A percentile compares a stretch with the other conserved stretches of the same genome.
phyloP scores from a whole-genome alignment of 2,888 invertebrate genomes.

The Strigamia crassipes region DNA sequence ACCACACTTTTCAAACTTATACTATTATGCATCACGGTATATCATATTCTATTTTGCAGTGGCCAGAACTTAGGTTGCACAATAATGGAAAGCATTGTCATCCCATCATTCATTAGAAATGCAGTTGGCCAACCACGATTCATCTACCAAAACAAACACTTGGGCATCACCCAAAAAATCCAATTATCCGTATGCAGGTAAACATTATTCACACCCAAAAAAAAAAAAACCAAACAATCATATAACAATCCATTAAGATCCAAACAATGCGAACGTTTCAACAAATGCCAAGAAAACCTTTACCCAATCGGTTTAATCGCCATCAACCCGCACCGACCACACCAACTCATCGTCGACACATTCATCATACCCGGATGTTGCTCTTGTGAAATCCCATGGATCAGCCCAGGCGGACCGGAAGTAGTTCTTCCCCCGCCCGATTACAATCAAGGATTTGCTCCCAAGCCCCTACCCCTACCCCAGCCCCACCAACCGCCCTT shows the following conservation, averaged over 20 bases:
- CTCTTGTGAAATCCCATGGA: slow-evolving; percentile 2
- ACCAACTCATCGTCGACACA: slow-evolving; percentile 16
- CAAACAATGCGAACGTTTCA: neutral
- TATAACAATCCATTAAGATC: neutral
- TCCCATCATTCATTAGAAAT: slow-evolving; percentile 17
- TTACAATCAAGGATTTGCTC: neutral
- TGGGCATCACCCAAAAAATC: neutral
- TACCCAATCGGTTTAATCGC: neutral
- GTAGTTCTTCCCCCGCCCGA: neutral
- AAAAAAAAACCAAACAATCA: neutral
- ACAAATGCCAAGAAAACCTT: slow-evolving; percentile 9
- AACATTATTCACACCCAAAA: neutral
- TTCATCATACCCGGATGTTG: slow-evolving; percentile 37
- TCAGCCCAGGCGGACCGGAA: neutral
- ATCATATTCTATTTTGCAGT: neutral
- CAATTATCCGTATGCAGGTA: slow-evolving; percentile 2
- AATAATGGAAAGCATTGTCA: neutral
- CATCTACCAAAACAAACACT: slow-evolving; percentile 24
- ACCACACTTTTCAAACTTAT: no score
- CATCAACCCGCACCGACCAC: neutral
- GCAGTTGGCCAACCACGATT: neutral
- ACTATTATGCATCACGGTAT: no score
- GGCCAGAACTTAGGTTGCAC: neutral
- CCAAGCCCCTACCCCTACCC: no score
- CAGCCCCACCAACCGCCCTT: no score